phyloP scores from a whole-genome alignment of 2,113 vertebrate genomes.

The Pholis gunnellus region DNA sequence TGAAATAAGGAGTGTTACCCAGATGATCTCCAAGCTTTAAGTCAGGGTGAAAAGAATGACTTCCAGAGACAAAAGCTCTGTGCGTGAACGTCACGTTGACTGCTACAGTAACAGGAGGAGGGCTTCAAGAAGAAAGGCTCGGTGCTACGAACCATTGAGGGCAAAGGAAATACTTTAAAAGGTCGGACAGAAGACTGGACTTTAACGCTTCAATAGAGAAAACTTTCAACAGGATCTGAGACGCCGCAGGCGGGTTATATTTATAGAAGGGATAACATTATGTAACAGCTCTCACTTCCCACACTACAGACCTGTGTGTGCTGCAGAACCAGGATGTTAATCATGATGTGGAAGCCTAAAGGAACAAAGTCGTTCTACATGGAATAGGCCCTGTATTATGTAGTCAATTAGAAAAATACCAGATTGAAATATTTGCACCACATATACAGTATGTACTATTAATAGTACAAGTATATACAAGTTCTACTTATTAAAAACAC shows the following conservation, averaged over 20 bases:
- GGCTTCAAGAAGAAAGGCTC: background rate
- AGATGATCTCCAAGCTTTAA: background rate
- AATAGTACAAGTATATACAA: no score
- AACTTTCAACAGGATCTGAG: background rate
- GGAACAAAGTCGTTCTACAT: background rate
- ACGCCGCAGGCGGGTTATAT: background rate
- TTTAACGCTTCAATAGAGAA: background rate
- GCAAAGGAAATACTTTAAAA: background rate
- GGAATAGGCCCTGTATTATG: background rate
- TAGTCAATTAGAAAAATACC: background rate
- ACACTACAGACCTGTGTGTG: background rate
- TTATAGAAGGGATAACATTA: constrained; percentile 4
- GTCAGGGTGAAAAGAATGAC: background rate
- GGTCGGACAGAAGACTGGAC: background rate
- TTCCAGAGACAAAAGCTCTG: background rate
- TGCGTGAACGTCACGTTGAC: background rate
- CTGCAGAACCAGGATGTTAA: background rate
- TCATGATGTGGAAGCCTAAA: background rate
- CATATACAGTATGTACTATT: background rate
- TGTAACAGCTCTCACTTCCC: background rate
- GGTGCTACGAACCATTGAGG: background rate
- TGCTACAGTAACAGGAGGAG: no score
- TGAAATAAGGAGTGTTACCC: background rate
- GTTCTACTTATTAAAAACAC: background rate
- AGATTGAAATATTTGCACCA: background rate